Evolutionary conservation across 2,113 vertebrate genomes (phyloP), one percentile per base, ranked within the genome.

Genomic region (Lipotes vexillifer): DNA sequence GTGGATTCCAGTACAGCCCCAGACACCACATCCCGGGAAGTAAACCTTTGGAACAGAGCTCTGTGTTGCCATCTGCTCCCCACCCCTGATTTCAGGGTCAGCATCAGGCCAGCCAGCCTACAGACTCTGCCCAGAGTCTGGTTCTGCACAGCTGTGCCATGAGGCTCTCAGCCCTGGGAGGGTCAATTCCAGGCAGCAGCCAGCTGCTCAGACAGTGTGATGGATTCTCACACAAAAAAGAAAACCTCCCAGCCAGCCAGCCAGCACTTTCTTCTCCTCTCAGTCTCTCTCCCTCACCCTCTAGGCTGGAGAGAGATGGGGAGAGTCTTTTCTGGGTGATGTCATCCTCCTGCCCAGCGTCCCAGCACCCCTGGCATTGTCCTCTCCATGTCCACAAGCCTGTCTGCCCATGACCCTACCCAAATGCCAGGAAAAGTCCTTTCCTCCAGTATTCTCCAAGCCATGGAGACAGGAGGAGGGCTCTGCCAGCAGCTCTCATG

Each of bases 141-240:
- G 31, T 18, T 14, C 27, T 57, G n/a, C 1, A 4, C 38, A 17
- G 90, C 14, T 31, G 25, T 1, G 0, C n/a, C 20, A 36, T 0
- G 0, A 25, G 88, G 66, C 3, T 4, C 23, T 65, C 1, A 1
- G 57, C 66, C 7, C 7, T 1, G 0, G 44, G 21, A 33, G 14
- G 14, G 38, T 69, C 29, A 27, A 21, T 14, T n/a, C 52, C 52
- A 14, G 75, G 38, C 78, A 59, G 31, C 3, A n/a, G 20, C n/a
- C 81, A 69, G 27, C 17, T 36, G n/a, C 81, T n/a, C 1, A 0
- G 55, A 61, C 2, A 8, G 3, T 1, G 18, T 33, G 80, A n/a
- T 1, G 2, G 75, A 13, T 46, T 33, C 63, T 38, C n/a, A 11
- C 3, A 14, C 41, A 20, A 33, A 29, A n/a, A n/a, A 31, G 6